Percentiles rank a stretch among this genome's conserved stretches.
phyloP scores from a whole-genome alignment of 2,113 vertebrate genomes.

The Carollia perspicillata region DNA sequence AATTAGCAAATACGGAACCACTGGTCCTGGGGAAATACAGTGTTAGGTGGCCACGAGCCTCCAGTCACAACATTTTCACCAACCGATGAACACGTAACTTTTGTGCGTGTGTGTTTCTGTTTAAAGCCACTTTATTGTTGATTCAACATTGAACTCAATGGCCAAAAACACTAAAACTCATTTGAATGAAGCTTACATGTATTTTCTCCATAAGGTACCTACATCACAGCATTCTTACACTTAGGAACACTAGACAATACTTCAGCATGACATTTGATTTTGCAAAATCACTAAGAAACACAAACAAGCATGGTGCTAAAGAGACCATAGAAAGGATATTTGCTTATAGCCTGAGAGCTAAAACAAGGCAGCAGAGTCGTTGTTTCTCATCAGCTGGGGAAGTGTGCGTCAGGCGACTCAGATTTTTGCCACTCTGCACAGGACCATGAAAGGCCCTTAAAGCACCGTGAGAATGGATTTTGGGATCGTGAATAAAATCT shows the following conservation, averaged over 20 bases:
- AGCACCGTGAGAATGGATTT: neutral
- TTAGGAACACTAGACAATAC: neutral
- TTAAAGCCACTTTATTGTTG: no score
- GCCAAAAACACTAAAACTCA: neutral
- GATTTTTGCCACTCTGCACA: no score
- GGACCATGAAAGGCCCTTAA: neutral
- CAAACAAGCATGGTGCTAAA: neutral
- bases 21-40: neutral
- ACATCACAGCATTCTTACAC: neutral
- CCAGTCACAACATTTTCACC: no score
- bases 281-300: neutral
- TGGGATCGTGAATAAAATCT: neutral
- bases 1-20: neutral
- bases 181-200: neutral
- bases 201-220: neutral
- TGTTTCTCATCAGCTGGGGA: no score
- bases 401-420: no score
- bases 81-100: no score
- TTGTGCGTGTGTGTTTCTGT: no score
- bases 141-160: neutral
- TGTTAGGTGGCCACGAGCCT: neutral
- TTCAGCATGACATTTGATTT: neutral
- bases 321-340: neutral
- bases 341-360: no score
- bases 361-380: no score